Percentiles rank a stretch among this genome's conserved stretches.
phyloP scores from a whole-genome alignment of 2,113 vertebrate genomes.

The Boulengeromyrus knoepffleri region DNA sequence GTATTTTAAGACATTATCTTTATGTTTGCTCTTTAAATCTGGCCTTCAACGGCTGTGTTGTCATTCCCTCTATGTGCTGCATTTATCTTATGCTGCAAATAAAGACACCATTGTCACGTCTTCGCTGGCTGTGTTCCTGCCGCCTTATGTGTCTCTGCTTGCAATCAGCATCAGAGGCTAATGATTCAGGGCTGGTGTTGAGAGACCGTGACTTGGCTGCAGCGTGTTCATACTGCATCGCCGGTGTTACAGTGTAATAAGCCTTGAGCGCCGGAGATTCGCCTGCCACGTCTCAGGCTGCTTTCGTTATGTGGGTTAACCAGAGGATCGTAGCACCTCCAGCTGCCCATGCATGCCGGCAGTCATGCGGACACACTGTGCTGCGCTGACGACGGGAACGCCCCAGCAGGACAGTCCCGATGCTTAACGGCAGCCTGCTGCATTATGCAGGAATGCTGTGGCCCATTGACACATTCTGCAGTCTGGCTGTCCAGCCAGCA shows the following conservation, averaged over 20 bases:
- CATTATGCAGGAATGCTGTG: conserved; percentile 17
- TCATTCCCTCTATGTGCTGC: not conserved
- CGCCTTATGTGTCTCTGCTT: not conserved
- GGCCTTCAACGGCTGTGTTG: not conserved
- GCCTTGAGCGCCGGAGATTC: not conserved
- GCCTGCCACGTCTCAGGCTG: not conserved
- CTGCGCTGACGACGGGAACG: not conserved
- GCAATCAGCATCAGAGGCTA: not conserved
- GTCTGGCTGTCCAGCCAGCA: not conserved
- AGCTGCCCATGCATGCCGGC: not conserved
- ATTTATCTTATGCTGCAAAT: not conserved
- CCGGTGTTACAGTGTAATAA: not conserved
- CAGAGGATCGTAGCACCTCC: not conserved
- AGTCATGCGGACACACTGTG: not conserved
- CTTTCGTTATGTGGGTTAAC: not conserved
- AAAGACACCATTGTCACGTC: not conserved
- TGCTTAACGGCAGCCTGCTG: not conserved
- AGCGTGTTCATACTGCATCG: not conserved
- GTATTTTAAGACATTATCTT: not conserved
- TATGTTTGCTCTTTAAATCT: not conserved
- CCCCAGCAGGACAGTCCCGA: not conserved
- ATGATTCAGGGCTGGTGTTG: not conserved
- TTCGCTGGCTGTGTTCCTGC: not conserved
- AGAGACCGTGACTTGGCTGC: not conserved
- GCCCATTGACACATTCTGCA: conserved; percentile 9